Base-by-base conservation (phyloP, 2,888 invertebrate species). In the Ichneumoninae sp. region DNA sequence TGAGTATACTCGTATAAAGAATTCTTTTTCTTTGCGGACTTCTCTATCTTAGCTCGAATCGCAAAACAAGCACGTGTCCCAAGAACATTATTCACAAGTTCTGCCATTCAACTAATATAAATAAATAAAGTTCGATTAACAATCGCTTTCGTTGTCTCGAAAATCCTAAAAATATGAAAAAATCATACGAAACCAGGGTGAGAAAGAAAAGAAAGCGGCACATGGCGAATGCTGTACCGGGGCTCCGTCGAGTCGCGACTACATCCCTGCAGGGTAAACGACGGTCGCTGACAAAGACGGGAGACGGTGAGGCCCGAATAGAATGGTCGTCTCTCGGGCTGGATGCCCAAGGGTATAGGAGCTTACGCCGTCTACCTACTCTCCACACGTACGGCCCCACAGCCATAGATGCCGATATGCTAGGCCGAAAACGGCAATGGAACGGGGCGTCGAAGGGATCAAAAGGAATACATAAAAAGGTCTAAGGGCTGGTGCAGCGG, bases 211-310 rank as follows among this genome's bases (percentile, higher is more conserved):
- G 33, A 19, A 19, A 33, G 33, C 22, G 36, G n/a, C 19, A 16
- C 33, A 50, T 30, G 6, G 4, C 2, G 60, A 33, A 19, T 1
- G 60, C 19, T 66, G 57, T 4, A 26, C 47, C 65, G 60, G 52
- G 84, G 78, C 36, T 40, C 79, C 47, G 44, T 26, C 6, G 60
- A 52, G 19, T 13, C n/a, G 36, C 22, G 26, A 62, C 50, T 82
- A 76, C 84, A 82, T 69, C 65, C 79, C 79, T 85, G 84, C 47
- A 78, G 78, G 82, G 82, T 78, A 78, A 78, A 54, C 75, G 79
- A 85, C 80, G 82, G 79, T 76, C 71, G 79, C 71, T 80, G 82
- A 85, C 84, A 80, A 80, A 82, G 84, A 82, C 78, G 78, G 76
- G 30, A 30, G 30, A 26, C 30, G 16, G 30, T 7, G 57, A 26